Evolutionary conservation across 2,888 invertebrate species (phyloP).

Genomic region (Drosophila crucigera): DNA sequence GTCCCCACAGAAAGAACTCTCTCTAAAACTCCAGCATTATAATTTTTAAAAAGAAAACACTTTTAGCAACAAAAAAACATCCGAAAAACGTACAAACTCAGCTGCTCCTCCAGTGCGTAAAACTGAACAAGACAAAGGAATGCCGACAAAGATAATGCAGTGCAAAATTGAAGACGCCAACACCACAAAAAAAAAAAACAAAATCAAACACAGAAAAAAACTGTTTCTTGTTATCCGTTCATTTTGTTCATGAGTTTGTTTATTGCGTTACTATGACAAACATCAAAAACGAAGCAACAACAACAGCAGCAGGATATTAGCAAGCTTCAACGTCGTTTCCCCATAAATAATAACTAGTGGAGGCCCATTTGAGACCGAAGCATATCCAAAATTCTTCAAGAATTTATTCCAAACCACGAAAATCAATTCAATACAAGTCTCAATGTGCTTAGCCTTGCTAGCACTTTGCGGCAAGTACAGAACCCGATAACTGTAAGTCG

Average conservation of each 20-base stretch:
- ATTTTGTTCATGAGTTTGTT: conserved; percentile 47
- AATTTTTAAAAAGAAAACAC: background rate
- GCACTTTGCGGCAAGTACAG: conserved; percentile 39
- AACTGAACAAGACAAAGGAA: background rate
- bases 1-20: background rate
- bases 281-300: conserved; percentile 4
- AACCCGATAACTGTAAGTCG: conserved; percentile 1
- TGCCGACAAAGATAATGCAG: background rate
- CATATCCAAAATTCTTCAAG: conserved; percentile 73
- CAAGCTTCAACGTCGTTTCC: conserved; percentile 48
- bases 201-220: conserved; percentile 7
- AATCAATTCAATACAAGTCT: conserved; percentile 1
- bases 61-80: background rate
- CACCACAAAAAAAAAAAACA: conserved; percentile 8
- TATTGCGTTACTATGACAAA: conserved; percentile 30
- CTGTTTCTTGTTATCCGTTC: conserved; percentile 31
- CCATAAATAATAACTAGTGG: background rate
- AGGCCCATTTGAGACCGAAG: conserved; percentile 35
- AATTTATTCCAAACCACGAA: conserved; percentile 27
- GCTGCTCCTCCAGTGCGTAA: background rate
- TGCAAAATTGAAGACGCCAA: conserved; percentile 30
- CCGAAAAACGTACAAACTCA: background rate
- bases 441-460: conserved; percentile 23
- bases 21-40: conserved; percentile 5
- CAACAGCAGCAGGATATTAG: conserved; percentile 1